Percentiles rank a stretch among this genome's conserved stretches.
phyloP scores from a whole-genome alignment of 2,113 vertebrate genomes.

The Alaudala cheleensis region DNA sequence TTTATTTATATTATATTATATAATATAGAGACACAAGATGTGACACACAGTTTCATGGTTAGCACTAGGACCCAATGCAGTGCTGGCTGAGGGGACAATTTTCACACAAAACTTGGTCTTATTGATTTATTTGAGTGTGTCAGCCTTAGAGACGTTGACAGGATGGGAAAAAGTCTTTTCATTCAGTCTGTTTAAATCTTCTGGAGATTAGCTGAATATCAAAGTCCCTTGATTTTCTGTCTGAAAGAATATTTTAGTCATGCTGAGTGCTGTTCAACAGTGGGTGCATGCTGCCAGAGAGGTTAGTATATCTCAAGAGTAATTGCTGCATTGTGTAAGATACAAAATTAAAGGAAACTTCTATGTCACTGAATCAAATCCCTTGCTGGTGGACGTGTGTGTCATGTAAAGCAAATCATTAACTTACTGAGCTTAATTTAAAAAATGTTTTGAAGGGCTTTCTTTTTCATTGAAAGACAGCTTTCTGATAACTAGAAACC shows the following conservation, averaged over 20 bases:
- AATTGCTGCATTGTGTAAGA: background rate
- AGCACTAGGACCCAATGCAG: background rate
- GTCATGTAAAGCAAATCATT: background rate
- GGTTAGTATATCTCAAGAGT: background rate
- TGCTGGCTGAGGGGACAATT: background rate
- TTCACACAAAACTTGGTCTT: background rate
- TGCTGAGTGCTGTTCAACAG: background rate
- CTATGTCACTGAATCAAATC: background rate
- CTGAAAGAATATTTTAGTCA: background rate
- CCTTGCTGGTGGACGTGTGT: background rate
- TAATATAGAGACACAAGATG: background rate
- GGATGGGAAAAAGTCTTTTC: background rate
- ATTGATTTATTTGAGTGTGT: background rate
- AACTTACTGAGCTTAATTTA: background rate
- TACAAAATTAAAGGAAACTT: background rate
- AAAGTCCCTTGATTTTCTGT: background rate
- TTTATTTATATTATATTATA: too few species aligned
- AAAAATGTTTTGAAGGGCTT: background rate
- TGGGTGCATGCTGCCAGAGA: background rate
- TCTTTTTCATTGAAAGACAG: constrained; percentile 6
- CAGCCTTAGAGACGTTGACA: background rate
- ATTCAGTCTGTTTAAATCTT: background rate
- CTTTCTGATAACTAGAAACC: constrained; percentile 35
- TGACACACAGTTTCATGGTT: background rate
- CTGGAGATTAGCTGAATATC: background rate